A percentile compares a stretch with the other conserved stretches of the same genome.
Evolutionary conservation across 2,888 invertebrate genomes (phyloP).

Genomic region (Phortica okadai): DNA sequence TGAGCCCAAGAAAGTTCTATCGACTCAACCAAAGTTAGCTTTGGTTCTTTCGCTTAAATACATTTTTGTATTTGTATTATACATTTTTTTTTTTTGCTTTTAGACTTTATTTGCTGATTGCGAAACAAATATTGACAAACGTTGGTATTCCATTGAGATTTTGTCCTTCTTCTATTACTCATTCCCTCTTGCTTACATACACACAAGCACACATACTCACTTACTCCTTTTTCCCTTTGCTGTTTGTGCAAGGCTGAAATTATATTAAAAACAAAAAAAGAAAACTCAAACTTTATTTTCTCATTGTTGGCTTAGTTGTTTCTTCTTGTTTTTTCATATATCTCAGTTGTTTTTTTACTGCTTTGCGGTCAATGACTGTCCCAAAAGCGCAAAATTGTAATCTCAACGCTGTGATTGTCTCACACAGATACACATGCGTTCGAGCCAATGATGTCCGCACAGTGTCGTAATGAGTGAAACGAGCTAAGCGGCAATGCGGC

Average conservation of each 20-base stretch:
- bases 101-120: conserved; percentile 59
- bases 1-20: too few relatives aligned
- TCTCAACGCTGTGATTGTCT: conserved; percentile 1
- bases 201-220: too few relatives aligned
- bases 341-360: not conserved
- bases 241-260: conserved; percentile 57
- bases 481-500: not conserved
- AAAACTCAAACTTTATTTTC: conserved; percentile 48
- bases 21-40: not conserved
- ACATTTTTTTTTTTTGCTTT: not conserved
- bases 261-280: conserved; percentile 58
- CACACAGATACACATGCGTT: not conserved
- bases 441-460: not conserved
- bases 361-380: conserved; percentile 22
- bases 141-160: conserved; percentile 17
- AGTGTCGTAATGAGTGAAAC: not conserved
- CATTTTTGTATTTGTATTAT: not conserved
- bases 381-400: conserved; percentile 2
- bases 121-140: conserved; percentile 67
- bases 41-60: not conserved
- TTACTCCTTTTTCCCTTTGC: not conserved
- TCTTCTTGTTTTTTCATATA: not conserved
- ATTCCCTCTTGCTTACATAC: not conserved
- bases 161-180: not conserved
- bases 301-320: not conserved